phyloP scores from a whole-genome alignment of 1,140 invertebrate genomes.

The Phymastichus coffea region DNA sequence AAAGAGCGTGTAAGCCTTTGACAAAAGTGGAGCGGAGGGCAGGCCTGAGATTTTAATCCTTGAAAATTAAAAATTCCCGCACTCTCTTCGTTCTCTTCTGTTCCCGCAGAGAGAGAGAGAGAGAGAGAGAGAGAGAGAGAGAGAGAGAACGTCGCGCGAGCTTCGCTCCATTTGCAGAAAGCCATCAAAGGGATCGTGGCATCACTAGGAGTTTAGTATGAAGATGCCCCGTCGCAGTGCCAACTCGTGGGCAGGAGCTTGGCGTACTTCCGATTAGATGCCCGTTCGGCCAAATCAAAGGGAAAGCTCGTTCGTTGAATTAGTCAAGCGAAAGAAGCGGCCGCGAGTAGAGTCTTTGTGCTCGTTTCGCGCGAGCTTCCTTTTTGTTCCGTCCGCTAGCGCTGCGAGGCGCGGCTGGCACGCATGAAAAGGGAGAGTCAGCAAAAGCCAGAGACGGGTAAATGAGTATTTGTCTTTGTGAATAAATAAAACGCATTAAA shows the following conservation, averaged over 20 bases:
- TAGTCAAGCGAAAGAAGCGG: no score
- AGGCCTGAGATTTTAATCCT: slow-evolving; percentile 44
- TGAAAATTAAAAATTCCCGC: slow-evolving; percentile 55
- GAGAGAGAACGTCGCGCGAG: no score
- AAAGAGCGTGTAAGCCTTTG: neutral
- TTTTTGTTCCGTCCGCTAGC: slow-evolving; percentile 15
- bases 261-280: no score
- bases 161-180: slow-evolving; percentile 54
- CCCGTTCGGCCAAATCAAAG: no score
- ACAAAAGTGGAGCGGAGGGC: slow-evolving; percentile 2
- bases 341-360: no score
- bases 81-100: slow-evolving; percentile 2
- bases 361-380: neutral
- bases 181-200: slow-evolving; percentile 56
- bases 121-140: no score
- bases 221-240: slow-evolving; percentile 33
- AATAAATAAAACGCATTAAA: slow-evolving; percentile 58
- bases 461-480: slow-evolving; percentile 57
- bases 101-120: no score
- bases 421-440: slow-evolving; percentile 14
- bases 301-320: no score
- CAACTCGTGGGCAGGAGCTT: no score
- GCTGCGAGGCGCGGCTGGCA: slow-evolving; percentile 23
- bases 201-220: slow-evolving; percentile 48
- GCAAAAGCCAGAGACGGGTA: slow-evolving; percentile 20